These are phyloP conservation scores for Isaurus tuberculatus DNA, from an alignment of 92 coral and sea anemone genomes.

Conservation along the genomic window DNA sequence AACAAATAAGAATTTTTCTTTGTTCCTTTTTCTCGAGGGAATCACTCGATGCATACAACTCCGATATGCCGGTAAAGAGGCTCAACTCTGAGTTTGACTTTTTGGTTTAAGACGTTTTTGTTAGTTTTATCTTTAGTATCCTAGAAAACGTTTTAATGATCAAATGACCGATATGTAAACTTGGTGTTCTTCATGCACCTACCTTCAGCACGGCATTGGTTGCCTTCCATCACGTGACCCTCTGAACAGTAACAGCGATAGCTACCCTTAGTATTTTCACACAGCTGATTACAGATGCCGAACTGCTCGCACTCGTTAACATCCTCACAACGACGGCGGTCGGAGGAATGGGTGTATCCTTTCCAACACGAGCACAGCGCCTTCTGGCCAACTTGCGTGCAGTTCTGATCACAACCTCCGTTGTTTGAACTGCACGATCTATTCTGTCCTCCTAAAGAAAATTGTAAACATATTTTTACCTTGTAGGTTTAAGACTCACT, in stretches of 20 bases:
- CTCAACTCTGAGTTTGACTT: too few relatives aligned
- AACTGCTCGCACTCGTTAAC: conserved; percentile 79
- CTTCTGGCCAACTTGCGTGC: conserved; percentile 71
- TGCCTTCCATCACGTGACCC: conserved; percentile 69
- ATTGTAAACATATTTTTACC: background rate
- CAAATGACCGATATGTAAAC: too few relatives aligned
- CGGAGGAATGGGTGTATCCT: conserved; percentile 68
- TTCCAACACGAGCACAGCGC: conserved; percentile 82
- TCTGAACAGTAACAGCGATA: conserved; percentile 82
- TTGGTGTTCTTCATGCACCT: too few relatives aligned
- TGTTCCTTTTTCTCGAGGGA: too few relatives aligned
- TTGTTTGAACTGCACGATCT: conserved; percentile 65
- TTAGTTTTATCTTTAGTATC: too few relatives aligned
- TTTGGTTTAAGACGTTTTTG: too few relatives aligned
- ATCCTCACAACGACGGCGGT: conserved; percentile 78
- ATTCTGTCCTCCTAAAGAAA: conserved; percentile 42
- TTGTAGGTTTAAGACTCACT: too few relatives aligned
- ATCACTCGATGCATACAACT: too few relatives aligned
- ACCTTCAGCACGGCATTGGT: conserved; percentile 79
- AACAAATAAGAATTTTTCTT: too few relatives aligned
- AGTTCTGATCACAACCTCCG: conserved; percentile 91
- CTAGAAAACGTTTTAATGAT: too few relatives aligned
- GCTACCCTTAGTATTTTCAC: conserved; percentile 85
- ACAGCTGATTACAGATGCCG: conserved; percentile 86
- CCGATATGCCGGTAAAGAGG: too few relatives aligned